These are phyloP conservation scores for Triplophysa tibetana DNA, from an alignment of 2,113 vertebrate genomes.

Conservation along the genomic window DNA sequence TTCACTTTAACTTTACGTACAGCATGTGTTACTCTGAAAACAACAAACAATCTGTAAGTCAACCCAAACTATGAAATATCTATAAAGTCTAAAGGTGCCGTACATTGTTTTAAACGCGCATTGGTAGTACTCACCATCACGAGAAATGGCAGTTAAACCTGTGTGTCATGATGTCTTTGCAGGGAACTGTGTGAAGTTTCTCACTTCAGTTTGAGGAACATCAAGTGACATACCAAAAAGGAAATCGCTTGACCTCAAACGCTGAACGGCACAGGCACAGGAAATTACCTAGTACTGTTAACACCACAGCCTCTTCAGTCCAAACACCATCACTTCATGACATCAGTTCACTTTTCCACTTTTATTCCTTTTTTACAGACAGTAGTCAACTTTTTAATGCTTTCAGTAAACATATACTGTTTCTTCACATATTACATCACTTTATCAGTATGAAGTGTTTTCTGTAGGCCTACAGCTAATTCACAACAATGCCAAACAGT, in stretches of 20 bases:
- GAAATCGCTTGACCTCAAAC: conserved; percentile 62
- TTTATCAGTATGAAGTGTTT: no score
- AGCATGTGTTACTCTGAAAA: no score
- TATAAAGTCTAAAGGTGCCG: not conserved
- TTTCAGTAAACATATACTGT: no score
- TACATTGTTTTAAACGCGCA: not conserved
- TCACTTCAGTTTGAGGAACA: conserved; percentile 56
- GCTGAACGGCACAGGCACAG: conserved; percentile 52
- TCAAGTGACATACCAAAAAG: conserved; percentile 55
- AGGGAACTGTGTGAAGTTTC: conserved; percentile 49
- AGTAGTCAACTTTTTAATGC: no score
- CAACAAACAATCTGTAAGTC: not conserved
- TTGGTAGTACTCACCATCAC: conserved; percentile 50
- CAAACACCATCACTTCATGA: conserved; percentile 24
- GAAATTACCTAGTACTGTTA: conserved; percentile 56
- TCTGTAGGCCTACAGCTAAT: no score
- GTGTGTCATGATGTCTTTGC: conserved; percentile 14
- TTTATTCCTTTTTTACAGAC: not conserved
- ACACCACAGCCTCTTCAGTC: conserved; percentile 42
- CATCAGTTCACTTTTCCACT: not conserved
- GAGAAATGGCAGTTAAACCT: conserved; percentile 19
- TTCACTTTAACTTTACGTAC: no score
- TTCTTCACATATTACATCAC: no score
- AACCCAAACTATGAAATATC: not conserved
- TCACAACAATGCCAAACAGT: no score